These are phyloP conservation scores for Dexiosoma caninum DNA, from an alignment of 2,888 invertebrate species.

Conservation along the genomic window DNA sequence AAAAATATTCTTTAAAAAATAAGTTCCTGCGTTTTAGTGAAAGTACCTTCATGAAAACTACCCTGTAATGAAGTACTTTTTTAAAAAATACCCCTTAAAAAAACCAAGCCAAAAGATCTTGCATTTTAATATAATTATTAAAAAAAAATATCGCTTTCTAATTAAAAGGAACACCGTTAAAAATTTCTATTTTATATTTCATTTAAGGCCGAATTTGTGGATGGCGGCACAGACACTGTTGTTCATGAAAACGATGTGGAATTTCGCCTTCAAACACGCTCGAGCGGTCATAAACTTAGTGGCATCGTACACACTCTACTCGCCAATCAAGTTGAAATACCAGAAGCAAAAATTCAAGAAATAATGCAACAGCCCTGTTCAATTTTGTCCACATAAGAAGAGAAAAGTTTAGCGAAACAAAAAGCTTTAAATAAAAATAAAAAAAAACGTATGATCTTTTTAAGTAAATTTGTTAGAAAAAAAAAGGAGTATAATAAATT, in stretches of 20 bases:
- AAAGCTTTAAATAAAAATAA: constrained; percentile 28
- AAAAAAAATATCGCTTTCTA: not conserved
- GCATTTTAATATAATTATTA: not conserved
- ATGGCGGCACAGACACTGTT: constrained; percentile 90
- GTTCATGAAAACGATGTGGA: constrained; percentile 79
- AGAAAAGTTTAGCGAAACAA: not conserved
- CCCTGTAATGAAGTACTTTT: not conserved
- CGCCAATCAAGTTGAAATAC: constrained; percentile 78
- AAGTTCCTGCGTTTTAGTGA: not conserved
- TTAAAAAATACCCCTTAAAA: not conserved
- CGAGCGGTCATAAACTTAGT: constrained; percentile 77
- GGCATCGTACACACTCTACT: constrained; percentile 81
- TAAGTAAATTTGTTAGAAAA: constrained; percentile 18
- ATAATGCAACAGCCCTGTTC: constrained; percentile 74
- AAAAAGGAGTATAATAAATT: constrained; percentile 8
- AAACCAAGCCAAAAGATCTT: no score
- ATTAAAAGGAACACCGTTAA: not conserved
- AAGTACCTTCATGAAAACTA: not conserved
- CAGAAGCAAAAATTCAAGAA: constrained; percentile 74
- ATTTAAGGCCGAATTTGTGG: constrained; percentile 86
- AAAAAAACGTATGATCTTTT: constrained; percentile 43
- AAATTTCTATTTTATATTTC: constrained; percentile 39
- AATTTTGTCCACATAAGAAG: constrained; percentile 67
- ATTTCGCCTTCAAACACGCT: constrained; percentile 75
- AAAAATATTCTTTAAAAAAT: not conserved